Evolutionary conservation across 2,888 invertebrate species (phyloP).

Genomic region (Lasioglossum morio): DNA sequence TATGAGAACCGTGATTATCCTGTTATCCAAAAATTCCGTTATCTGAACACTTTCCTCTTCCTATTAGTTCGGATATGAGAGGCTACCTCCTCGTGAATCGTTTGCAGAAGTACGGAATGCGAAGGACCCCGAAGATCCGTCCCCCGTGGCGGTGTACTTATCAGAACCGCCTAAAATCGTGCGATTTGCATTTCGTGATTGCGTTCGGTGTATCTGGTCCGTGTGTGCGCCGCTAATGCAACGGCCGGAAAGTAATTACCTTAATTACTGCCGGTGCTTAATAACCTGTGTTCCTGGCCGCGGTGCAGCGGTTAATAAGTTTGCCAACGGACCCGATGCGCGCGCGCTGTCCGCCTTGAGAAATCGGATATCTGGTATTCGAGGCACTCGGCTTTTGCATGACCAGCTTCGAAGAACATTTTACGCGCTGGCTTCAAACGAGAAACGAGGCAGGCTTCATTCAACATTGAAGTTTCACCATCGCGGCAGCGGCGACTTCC

Average conservation of each 20-base stretch:
- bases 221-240: conserved; percentile 51
- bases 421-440: neutral
- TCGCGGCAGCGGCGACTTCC: neutral
- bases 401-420: conserved; percentile 3
- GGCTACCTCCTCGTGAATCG: no score
- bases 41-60: no score
- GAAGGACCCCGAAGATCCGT: neutral
- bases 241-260: conserved; percentile 70
- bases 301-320: conserved; percentile 64
- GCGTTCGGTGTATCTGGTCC: neutral
- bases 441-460: neutral
- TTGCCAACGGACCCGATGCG: conserved; percentile 46
- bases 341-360: conserved; percentile 32
- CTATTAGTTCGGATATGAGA: no score
- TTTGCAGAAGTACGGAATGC: neutral
- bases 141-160: conserved; percentile 6
- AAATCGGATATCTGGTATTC: conserved; percentile 58
- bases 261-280: conserved; percentile 69
- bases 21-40: no score
- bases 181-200: conserved; percentile 36
- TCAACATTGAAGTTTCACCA: conserved; percentile 11
- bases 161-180: conserved; percentile 28
- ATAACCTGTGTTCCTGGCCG: conserved; percentile 58
- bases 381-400: conserved; percentile 25
- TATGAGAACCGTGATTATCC: no score